phyloP scores from a whole-genome alignment of 2,113 vertebrate species.

The Apodemus sylvaticus region DNA sequence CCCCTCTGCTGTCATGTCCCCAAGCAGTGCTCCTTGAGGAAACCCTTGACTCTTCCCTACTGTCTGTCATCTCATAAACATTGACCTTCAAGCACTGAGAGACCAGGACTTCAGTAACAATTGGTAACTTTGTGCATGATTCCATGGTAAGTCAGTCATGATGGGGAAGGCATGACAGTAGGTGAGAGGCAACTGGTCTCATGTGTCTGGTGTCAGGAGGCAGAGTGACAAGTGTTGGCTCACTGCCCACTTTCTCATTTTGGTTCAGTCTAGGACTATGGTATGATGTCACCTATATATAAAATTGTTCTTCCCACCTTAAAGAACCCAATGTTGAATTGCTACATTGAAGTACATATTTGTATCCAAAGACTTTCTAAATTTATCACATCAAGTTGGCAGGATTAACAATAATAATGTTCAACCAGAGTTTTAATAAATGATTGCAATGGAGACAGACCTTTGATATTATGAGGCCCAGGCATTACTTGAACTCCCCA shows the following conservation, averaged over 20 bases:
- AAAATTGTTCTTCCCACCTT: not conserved
- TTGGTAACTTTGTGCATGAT: not conserved
- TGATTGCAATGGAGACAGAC: not conserved
- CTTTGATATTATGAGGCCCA: not conserved
- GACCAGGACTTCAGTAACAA: not conserved
- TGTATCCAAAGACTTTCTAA: not conserved
- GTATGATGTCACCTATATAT: not conserved
- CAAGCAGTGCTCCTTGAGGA: not conserved
- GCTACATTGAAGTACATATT: not conserved
- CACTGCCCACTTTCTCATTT: not conserved
- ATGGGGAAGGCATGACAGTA: rapidly evolving
- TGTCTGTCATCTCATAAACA: too few relatives aligned
- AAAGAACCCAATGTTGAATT: not conserved
- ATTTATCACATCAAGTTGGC: too few relatives aligned
- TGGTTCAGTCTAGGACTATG: not conserved
- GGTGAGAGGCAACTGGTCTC: not conserved
- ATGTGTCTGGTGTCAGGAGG: too few relatives aligned
- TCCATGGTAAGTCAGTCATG: too few relatives aligned
- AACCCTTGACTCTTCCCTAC: not conserved
- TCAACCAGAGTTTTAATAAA: not conserved
- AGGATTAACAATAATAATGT: not conserved
- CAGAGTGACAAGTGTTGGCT: too few relatives aligned
- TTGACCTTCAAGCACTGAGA: not conserved
- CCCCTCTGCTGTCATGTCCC: not conserved
- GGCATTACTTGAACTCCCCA: not conserved